Evolutionary conservation across 1,140 invertebrate genomes (phyloP).

Genomic region (Nylanderia fulva): DNA sequence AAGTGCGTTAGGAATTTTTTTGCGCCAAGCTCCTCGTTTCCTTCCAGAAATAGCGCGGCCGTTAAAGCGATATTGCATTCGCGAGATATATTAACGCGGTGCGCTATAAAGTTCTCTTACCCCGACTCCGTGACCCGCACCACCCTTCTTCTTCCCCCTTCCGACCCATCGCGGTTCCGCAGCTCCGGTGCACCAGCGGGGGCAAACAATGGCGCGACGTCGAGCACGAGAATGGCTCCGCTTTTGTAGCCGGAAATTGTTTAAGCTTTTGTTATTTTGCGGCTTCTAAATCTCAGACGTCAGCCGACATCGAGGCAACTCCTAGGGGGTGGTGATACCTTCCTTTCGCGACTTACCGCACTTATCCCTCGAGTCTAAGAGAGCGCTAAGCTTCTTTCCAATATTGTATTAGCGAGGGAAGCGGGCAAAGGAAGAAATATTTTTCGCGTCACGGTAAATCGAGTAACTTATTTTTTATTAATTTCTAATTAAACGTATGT

Average conservation of each 20-base stretch:
- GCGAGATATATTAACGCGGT: conserved; percentile 75
- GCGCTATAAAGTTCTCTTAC: conserved; percentile 41
- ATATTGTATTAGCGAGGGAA: not conserved
- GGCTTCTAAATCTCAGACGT: conserved; percentile 82
- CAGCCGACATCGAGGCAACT: conserved; percentile 53
- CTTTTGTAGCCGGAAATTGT: conserved; percentile 80
- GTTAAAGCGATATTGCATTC: conserved; percentile 80
- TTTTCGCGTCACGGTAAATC: not conserved
- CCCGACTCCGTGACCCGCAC: conserved; percentile 36
- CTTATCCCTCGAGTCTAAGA: not conserved
- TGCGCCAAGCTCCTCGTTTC: conserved; percentile 42
- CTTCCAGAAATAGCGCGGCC: conserved; percentile 57
- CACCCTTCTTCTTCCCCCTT: conserved; percentile 9
- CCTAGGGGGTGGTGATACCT: not conserved
- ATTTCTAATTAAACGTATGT: too few relatives aligned
- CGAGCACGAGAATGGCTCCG: conserved; percentile 66
- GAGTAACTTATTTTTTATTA: not conserved
- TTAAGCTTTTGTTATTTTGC: conserved; percentile 82
- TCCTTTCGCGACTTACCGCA: not conserved
- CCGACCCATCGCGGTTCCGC: conserved; percentile 22
- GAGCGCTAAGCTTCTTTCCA: not conserved
- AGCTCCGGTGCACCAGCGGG: conserved; percentile 46
- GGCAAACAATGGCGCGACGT: conserved; percentile 76
- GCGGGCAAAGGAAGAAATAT: not conserved
- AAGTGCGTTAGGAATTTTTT: conserved; percentile 54